Percentiles rank a stretch among this genome's conserved stretches.
phyloP scores from a whole-genome alignment of 2,113 vertebrate species.

The Hippocampus abdominalis region DNA sequence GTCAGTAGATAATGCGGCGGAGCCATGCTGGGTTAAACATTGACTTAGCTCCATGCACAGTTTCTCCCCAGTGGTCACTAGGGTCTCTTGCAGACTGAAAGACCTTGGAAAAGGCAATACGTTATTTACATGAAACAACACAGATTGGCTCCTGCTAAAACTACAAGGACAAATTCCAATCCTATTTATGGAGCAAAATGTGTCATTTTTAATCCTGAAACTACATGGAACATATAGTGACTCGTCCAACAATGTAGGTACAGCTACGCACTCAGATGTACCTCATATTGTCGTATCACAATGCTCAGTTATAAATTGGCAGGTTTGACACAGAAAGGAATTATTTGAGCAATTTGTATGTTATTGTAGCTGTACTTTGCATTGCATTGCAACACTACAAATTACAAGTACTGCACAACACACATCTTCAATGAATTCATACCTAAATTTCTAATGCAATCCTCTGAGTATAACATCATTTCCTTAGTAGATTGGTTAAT shows the following conservation, averaged over 20 bases:
- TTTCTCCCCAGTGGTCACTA: slow-evolving; percentile 81
- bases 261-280: neutral
- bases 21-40: slow-evolving; percentile 81
- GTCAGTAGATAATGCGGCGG: slow-evolving; percentile 71
- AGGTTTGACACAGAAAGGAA: neutral
- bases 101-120: slow-evolving; percentile 61
- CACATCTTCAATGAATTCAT: neutral
- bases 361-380: neutral
- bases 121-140: neutral
- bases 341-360: neutral
- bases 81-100: slow-evolving; percentile 77
- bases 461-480: neutral
- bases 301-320: neutral
- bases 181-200: neutral
- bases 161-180: neutral
- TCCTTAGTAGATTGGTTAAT: neutral
- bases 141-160: neutral
- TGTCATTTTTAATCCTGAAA: neutral
- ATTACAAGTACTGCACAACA: neutral
- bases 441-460: neutral
- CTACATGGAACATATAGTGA: neutral
- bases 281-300: neutral
- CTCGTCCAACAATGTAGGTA: neutral
- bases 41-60: slow-evolving; percentile 82
- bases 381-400: neutral